These are phyloP conservation scores for Teleogryllus oceanicus DNA, from an alignment of 2,888 invertebrate species.

Conservation along the genomic window DNA sequence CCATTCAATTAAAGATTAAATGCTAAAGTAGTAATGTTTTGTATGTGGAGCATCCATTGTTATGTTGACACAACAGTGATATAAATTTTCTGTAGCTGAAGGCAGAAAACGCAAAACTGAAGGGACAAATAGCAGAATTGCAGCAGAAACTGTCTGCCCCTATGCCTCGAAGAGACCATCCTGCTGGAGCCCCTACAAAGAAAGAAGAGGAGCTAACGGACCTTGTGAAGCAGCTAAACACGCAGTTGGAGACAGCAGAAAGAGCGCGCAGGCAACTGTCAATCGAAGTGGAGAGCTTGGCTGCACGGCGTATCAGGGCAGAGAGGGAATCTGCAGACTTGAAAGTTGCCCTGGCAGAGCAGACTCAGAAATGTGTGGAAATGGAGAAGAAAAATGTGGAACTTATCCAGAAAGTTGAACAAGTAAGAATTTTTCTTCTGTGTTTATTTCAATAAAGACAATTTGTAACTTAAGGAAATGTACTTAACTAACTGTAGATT, in stretches of 20 bases:
- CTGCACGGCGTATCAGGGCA: conserved; percentile 44
- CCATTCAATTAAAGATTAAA: no score
- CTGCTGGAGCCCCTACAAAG: conserved; percentile 27
- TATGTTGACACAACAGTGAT: not conserved
- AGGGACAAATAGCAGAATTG: conserved; percentile 31
- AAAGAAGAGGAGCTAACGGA: conserved; percentile 38
- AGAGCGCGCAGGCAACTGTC: conserved; percentile 42
- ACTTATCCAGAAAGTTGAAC: not conserved
- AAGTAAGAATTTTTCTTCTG: conserved; percentile 4
- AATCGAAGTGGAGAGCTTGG: conserved; percentile 51
- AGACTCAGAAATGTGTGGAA: conserved; percentile 18
- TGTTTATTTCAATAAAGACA: not conserved
- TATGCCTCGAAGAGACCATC: not conserved
- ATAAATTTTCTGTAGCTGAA: conserved; percentile 40
- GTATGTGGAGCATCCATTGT: no score
- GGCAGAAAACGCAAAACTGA: conserved; percentile 42
- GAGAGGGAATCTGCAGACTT: conserved; percentile 31
- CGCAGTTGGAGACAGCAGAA: conserved; percentile 39
- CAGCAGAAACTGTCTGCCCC: conserved; percentile 26
- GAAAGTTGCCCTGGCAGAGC: conserved; percentile 31
- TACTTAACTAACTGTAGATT: not conserved
- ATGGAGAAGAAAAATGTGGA: conserved; percentile 23
- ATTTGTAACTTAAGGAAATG: not conserved
- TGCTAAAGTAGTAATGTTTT: no score
- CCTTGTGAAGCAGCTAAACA: conserved; percentile 38